A percentile compares a stretch with the other conserved stretches of the same genome.
These are phyloP conservation scores for Leistus spinibarbis DNA, from an alignment of 2,888 invertebrate species.

Conservation along the genomic window DNA sequence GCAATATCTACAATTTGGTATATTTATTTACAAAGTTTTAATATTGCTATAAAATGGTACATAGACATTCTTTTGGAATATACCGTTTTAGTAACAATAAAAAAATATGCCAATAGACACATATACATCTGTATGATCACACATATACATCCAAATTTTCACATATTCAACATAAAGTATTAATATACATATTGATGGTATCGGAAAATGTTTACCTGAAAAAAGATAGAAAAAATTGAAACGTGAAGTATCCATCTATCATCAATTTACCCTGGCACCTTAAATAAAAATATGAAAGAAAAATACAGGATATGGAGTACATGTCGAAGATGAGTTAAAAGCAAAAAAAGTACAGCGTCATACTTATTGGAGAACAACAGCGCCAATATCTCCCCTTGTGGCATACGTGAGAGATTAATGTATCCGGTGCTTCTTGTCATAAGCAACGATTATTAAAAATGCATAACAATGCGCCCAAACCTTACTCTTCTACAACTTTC, in stretches of 20 bases:
- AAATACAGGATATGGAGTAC: neutral
- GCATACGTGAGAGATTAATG: conserved; percentile 34
- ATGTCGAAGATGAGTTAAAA: neutral
- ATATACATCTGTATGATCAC: no score
- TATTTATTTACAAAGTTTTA: no score
- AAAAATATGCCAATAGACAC: no score
- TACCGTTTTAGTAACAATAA: no score
- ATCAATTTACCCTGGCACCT: conserved; percentile 18
- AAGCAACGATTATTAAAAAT: conserved; percentile 38
- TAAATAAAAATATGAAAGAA: neutral
- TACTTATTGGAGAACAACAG: neutral
- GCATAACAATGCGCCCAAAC: conserved; percentile 32
- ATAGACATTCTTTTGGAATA: no score
- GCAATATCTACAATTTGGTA: no score
- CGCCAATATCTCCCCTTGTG: conserved; percentile 4
- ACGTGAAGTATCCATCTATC: conserved; percentile 16
- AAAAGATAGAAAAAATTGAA: conserved; percentile 9
- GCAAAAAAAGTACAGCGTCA: neutral
- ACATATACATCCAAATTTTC: neutral
- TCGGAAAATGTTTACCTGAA: conserved; percentile 8
- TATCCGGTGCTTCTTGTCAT: conserved; percentile 29
- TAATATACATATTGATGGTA: conserved; percentile 16
- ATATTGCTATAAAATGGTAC: no score
- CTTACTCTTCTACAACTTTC: no score
- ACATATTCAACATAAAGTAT: conserved; percentile 4